These are phyloP conservation scores for Rhadina sibilatrix DNA, from an alignment of 2,113 vertebrate genomes.

Conservation along the genomic window DNA sequence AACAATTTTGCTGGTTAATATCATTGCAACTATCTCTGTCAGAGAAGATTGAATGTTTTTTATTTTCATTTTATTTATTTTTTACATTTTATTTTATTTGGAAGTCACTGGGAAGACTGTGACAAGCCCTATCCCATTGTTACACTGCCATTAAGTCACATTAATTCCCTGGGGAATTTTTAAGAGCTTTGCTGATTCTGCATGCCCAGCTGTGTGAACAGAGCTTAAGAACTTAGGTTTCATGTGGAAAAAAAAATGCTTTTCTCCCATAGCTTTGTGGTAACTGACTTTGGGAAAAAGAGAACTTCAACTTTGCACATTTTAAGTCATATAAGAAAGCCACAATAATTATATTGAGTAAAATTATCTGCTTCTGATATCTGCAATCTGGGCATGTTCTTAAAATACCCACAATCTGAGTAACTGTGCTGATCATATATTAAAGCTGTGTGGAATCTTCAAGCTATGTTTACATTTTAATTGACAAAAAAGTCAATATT, in stretches of 20 bases:
- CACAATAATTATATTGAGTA: neutral
- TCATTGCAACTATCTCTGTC: neutral
- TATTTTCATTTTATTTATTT: neutral
- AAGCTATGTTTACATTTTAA: slow-evolving; percentile 31
- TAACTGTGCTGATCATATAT: neutral
- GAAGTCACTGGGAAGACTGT: slow-evolving; percentile 34
- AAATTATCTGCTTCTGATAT: neutral
- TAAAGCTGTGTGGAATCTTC: slow-evolving; percentile 4
- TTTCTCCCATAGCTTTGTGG: slow-evolving; percentile 5
- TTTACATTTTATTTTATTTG: neutral
- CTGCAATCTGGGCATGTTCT: neutral
- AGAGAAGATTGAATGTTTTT: neutral
- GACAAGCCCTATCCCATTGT: slow-evolving; percentile 16
- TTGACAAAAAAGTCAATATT: neutral
- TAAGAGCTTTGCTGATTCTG: slow-evolving; percentile 70
- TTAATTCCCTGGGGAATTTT: slow-evolving; percentile 20
- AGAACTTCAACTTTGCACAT: neutral
- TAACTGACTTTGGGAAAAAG: neutral
- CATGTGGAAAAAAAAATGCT: slow-evolving; percentile 49
- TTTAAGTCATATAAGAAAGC: neutral
- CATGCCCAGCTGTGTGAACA: slow-evolving; percentile 60
- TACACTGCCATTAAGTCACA: slow-evolving; percentile 31
- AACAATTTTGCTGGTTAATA: slow-evolving; percentile 32
- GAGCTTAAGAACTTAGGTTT: slow-evolving; percentile 55
- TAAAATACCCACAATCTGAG: neutral